Conservation (phyloP, 2,797 vertebrate species). For the Pseudocheirus occidentalis region DNA sequence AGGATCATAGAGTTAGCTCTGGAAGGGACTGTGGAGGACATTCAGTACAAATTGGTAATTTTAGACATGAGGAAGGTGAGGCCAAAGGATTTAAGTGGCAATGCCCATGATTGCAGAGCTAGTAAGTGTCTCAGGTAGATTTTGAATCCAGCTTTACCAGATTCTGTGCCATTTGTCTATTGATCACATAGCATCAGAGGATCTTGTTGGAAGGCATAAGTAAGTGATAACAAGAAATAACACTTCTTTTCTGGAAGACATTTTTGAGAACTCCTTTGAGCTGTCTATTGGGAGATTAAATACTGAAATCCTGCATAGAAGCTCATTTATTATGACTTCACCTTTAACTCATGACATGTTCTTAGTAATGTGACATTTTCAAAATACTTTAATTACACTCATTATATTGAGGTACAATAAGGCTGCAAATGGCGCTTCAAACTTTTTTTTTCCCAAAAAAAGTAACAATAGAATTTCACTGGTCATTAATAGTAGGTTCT, state of each 20-base stretch:
- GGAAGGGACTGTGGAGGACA: neutral
- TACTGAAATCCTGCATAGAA: constrained; percentile 75
- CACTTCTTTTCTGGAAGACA: constrained; percentile 53
- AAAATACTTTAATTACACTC: constrained; percentile 77
- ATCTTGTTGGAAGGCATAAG: neutral
- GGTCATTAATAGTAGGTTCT: constrained; percentile 47
- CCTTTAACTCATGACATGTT: constrained; percentile 80
- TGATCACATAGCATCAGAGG: too few relatives aligned
- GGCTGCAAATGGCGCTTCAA: constrained; percentile 30
- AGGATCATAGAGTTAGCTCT: neutral
- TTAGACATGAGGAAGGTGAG: too few relatives aligned
- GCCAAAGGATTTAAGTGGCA: too few relatives aligned
- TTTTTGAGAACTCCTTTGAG: constrained; percentile 60
- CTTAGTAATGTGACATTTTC: constrained; percentile 79
- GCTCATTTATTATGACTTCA: constrained; percentile 80
- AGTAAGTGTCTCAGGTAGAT: too few relatives aligned
- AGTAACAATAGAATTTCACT: constrained; percentile 70
- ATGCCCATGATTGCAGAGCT: too few relatives aligned
- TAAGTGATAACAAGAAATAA: constrained; percentile 39
- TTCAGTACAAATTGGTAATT: neutral
- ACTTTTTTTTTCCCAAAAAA: constrained; percentile 8
- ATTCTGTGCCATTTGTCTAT: too few relatives aligned
- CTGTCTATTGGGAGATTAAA: constrained; percentile 79
- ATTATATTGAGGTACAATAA: constrained; percentile 70
- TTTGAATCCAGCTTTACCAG: too few relatives aligned